Conservation (phyloP, 2,888 invertebrate genomes). For the Archips crataeganus region DNA sequence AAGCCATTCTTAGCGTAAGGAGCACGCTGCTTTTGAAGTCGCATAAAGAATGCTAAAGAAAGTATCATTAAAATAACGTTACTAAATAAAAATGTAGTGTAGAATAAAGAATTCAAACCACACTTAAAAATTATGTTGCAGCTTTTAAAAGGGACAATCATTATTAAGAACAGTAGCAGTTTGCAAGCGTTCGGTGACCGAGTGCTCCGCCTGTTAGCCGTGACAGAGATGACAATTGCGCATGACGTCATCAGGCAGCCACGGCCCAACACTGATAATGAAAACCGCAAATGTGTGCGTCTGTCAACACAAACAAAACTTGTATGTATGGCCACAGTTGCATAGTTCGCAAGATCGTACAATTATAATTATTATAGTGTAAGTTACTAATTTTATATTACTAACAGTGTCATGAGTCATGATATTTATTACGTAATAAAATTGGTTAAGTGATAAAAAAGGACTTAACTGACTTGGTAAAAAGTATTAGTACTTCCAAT, state of each 20-base stretch:
- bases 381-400: slow-evolving; percentile 1
- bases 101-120: too few species aligned
- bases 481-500: not conserved
- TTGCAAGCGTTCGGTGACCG: slow-evolving; percentile 63
- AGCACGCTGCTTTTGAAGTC: slow-evolving; percentile 18
- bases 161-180: slow-evolving; percentile 23
- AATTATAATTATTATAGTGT: slow-evolving; percentile 52
- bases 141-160: not conserved
- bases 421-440: not conserved
- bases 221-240: slow-evolving; percentile 81
- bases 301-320: slow-evolving; percentile 52
- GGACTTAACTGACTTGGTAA: not conserved
- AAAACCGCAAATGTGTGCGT: slow-evolving; percentile 66
- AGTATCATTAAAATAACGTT: not conserved
- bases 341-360: slow-evolving; percentile 56
- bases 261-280: slow-evolving; percentile 59
- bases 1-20: slow-evolving; percentile 18
- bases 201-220: slow-evolving; percentile 76
- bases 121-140: not conserved
- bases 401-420: slow-evolving; percentile 2
- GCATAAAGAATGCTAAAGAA: slow-evolving; percentile 5
- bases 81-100: slow-evolving; percentile 3
- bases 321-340: slow-evolving; percentile 59
- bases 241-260: slow-evolving; percentile 75
- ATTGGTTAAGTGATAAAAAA: not conserved